phyloP scores from a whole-genome alignment of 2,797 vertebrate genomes.

The Oreortyx pictus region DNA sequence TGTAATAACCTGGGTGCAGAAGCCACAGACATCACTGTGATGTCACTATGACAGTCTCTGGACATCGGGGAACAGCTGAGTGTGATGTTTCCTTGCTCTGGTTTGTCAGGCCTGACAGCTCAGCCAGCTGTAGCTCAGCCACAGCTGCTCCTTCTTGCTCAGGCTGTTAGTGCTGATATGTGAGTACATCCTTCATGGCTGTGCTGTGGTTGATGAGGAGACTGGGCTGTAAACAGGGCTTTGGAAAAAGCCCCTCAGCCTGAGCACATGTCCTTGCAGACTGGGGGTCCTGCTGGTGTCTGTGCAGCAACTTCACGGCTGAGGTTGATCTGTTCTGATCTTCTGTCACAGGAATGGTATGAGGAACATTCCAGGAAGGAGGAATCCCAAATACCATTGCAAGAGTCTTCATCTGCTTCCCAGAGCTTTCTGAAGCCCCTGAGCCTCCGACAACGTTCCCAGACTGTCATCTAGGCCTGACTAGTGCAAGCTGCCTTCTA shows the following conservation, averaged over 20 bases:
- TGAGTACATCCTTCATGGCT: accelerated
- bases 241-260: background rate
- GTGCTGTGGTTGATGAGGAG: background rate
- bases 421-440: conserved; percentile 59
- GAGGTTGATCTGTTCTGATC: background rate
- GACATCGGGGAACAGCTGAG: background rate
- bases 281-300: accelerated
- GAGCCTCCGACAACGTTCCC: conserved; percentile 80
- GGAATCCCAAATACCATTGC: conserved; percentile 73
- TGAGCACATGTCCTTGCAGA: accelerated
- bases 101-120: background rate
- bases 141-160: background rate
- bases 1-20: background rate
- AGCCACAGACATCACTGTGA: accelerated
- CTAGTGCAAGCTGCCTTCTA: conserved; percentile 53
- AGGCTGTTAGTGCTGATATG: background rate
- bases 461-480: conserved; percentile 79
- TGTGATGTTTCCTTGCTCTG: background rate
- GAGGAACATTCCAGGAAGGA: conserved; percentile 88
- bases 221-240: background rate
- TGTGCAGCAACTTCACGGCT: accelerated
- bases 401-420: conserved; percentile 57
- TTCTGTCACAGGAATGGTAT: conserved; percentile 89
- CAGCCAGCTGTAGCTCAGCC: background rate
- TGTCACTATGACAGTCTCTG: accelerated